A percentile compares a stretch with the other conserved stretches of the same genome.
These are phyloP conservation scores for Onychostruthus taczanowskii DNA, from an alignment of 2,113 vertebrate species.

Conservation along the genomic window DNA sequence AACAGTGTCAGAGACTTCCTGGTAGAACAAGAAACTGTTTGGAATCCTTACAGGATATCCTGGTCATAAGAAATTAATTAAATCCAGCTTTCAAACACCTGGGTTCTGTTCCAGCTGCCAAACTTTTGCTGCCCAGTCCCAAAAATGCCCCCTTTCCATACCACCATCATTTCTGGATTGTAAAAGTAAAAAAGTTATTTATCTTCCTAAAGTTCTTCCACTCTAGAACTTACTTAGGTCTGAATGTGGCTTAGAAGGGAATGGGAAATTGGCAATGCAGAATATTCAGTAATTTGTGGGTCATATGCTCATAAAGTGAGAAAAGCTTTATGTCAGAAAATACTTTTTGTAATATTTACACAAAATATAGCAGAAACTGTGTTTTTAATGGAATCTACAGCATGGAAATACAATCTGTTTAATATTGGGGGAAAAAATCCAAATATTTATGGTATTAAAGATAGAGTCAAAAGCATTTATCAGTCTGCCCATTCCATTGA, in stretches of 20 bases:
- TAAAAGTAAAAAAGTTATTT: neutral
- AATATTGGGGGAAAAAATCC: neutral
- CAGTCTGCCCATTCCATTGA: neutral
- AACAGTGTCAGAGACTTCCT: neutral
- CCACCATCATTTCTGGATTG: neutral
- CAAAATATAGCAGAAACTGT: neutral
- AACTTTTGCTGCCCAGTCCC: rapidly evolving
- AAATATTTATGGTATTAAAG: neutral
- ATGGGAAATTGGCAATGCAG: neutral
- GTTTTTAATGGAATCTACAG: neutral
- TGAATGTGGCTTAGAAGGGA: neutral
- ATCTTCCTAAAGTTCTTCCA: neutral
- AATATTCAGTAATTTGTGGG: neutral
- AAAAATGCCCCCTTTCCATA: neutral
- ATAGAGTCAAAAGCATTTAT: neutral
- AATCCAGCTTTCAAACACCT: neutral
- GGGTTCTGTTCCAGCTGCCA: neutral
- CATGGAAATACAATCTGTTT: neutral
- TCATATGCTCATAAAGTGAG: neutral
- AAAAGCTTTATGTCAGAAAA: neutral
- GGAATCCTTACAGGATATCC: neutral
- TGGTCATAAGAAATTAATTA: neutral
- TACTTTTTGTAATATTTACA: neutral
- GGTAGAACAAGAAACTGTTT: neutral
- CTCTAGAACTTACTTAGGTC: neutral